Base-by-base conservation (phyloP, 1,140 invertebrate genomes). In the Nymphalis io region DNA sequence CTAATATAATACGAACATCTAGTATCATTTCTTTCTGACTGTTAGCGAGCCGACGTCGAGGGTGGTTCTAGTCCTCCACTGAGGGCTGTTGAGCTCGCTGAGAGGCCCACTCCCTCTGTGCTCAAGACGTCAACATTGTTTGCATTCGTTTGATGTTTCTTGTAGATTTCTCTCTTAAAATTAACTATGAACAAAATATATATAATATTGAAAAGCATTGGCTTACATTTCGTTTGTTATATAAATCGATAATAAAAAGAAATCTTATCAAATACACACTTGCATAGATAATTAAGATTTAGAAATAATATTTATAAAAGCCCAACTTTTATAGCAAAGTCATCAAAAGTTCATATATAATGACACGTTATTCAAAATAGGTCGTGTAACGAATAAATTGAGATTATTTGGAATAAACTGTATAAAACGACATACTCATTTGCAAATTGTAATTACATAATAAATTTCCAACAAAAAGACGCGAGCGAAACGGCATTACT, bases 101-200 rank as follows among this genome's bases (percentile, higher is more conserved):
- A 64, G 62, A 64, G 62, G 62, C 62, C 62, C 62, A 64, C 62
- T 64, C 62, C 62, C 62, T 64, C 62, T 64, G 62, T 57, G 39
- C 62, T 64, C 62, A 64, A 64, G 62, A 64, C 62, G 62, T 64
- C 62, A 64, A 64, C 62, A 64, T 64, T 64, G 62, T 64, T 57
- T 64, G 62, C 62, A 64, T 69, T 67, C 38, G 51, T 75, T 69
- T 73, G 71, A 65, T 70, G 64, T 72, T 75, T 75, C 38, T 60
- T 61, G 16, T 60, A 69, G 40, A 51, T 60, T 51, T 48, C n/a
- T 57, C 62, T 64, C 48, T 64, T 57, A 57, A 57, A 57, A 53
- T 23, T 51, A 64, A 64, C 23, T 57, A 64, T 57, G 38, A 57
- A 55, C 38, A 21, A 64, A 64, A 55, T 55, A 23, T 27, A 23